Evolutionary conservation across 37 sponge, comb jelly and placozoan genomes (phyloP).

Genomic region (Theonella swinhoei): DNA sequence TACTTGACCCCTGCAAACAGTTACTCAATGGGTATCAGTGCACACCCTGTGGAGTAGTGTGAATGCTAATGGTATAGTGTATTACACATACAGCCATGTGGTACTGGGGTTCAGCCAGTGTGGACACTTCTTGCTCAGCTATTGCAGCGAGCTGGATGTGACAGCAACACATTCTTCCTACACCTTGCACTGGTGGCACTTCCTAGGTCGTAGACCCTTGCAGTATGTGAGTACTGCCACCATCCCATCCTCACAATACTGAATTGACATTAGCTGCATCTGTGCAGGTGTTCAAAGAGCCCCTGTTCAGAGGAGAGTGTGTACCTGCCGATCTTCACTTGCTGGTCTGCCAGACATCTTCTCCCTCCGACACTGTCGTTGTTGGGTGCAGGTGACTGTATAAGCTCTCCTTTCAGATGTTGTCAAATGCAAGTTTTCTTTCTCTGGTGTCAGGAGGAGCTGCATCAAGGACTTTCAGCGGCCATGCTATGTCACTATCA

Average conservation of each 20-base stretch:
- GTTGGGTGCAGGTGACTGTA: conserved; percentile 4
- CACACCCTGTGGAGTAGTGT: no score
- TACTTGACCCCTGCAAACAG: background rate
- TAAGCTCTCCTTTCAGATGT: background rate
- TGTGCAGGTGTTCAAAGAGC: background rate
- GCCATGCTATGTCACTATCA: conserved; percentile 28
- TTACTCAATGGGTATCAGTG: background rate
- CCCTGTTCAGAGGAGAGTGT: background rate
- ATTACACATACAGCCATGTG: conserved; percentile 15
- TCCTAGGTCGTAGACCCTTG: conserved; percentile 10
- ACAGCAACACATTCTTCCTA: background rate
- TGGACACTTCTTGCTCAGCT: conserved; percentile 17
- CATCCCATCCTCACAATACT: background rate
- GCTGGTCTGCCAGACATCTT: conserved; percentile 23
- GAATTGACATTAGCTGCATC: background rate
- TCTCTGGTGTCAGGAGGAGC: no score
- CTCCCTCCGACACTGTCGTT: background rate
- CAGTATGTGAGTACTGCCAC: background rate
- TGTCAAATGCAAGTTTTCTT: background rate
- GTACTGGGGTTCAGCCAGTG: conserved; percentile 38
- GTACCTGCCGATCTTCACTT: conserved; percentile 8
- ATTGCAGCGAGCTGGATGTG: background rate
- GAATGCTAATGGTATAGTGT: background rate
- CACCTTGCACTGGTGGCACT: conserved; percentile 44
- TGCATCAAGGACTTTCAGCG: background rate